Evolutionary conservation across 2,797 vertebrate genomes (phyloP).

Genomic region (Megaceryle alcyon): DNA sequence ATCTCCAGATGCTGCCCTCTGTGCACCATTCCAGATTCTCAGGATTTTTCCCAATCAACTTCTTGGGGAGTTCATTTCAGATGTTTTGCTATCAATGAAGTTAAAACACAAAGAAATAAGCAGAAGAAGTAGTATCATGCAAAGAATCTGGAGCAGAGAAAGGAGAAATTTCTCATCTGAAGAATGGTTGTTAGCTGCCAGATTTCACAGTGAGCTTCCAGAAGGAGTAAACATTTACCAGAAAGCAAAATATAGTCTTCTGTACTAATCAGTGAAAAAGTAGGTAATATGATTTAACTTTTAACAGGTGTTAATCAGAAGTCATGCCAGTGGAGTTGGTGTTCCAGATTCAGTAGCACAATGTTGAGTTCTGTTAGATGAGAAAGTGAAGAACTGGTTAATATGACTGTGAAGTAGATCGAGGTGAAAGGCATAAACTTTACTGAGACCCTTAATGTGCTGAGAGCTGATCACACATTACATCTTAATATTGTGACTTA

Average conservation of each 20-base stretch:
- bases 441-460: not conserved
- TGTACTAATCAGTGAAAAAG: not conserved
- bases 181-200: not conserved
- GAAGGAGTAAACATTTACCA: not conserved
- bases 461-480: not conserved
- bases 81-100: not conserved
- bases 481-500: not conserved
- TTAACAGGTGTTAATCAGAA: not conserved
- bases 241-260: not conserved
- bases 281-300: not conserved
- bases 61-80: not conserved
- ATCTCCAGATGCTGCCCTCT: not conserved
- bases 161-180: not conserved
- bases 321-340: fast-evolving
- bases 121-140: not conserved
- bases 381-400: not conserved
- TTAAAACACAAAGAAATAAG: not conserved
- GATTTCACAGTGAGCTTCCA: not conserved
- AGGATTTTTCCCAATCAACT: not conserved
- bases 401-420: not conserved
- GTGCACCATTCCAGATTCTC: not conserved
- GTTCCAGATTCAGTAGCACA: not conserved
- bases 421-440: not conserved
- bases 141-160: not conserved
- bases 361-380: not conserved